These are phyloP conservation scores for Mallotus villosus DNA, from an alignment of 2,797 vertebrate genomes.

Conservation along the genomic window DNA sequence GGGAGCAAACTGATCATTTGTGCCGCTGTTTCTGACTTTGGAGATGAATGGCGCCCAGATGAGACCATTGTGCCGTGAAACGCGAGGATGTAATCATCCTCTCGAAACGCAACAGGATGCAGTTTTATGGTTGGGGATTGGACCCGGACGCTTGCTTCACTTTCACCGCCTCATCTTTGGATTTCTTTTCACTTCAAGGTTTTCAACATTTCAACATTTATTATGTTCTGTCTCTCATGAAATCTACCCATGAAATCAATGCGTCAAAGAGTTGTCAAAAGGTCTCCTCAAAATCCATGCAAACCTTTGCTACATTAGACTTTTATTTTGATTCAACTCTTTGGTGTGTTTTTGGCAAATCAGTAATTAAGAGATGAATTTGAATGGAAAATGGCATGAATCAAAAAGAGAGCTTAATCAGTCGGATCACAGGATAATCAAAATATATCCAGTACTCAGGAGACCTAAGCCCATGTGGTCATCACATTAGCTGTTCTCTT, in stretches of 20 bases:
- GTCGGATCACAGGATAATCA: too few species aligned
- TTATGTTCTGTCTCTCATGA: constrained; percentile 2
- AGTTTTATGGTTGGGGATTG: constrained; percentile 43
- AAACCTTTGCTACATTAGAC: too few species aligned
- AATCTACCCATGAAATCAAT: constrained; percentile 9
- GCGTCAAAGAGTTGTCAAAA: constrained; percentile 4
- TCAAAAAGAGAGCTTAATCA: too few species aligned
- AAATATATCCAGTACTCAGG: not conserved
- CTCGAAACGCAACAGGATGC: constrained; percentile 45
- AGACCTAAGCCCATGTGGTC: not conserved
- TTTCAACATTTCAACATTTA: not conserved
- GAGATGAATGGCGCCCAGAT: constrained; percentile 55
- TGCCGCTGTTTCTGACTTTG: constrained; percentile 45
- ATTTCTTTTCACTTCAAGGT: constrained; percentile 20
- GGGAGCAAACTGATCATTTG: constrained; percentile 49
- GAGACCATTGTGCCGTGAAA: constrained; percentile 58
- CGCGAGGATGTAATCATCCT: constrained; percentile 58
- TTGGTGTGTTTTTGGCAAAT: too few species aligned
- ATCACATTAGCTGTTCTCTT: not conserved
- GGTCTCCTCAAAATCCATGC: not conserved
- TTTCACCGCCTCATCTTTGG: constrained; percentile 10
- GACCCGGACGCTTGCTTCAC: constrained; percentile 33
- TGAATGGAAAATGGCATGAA: too few species aligned
- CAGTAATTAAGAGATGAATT: too few species aligned
- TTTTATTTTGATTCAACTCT: too few species aligned